These are phyloP conservation scores for Zaprionus camerounensis DNA, from an alignment of 1,140 invertebrate species.

Conservation along the genomic window DNA sequence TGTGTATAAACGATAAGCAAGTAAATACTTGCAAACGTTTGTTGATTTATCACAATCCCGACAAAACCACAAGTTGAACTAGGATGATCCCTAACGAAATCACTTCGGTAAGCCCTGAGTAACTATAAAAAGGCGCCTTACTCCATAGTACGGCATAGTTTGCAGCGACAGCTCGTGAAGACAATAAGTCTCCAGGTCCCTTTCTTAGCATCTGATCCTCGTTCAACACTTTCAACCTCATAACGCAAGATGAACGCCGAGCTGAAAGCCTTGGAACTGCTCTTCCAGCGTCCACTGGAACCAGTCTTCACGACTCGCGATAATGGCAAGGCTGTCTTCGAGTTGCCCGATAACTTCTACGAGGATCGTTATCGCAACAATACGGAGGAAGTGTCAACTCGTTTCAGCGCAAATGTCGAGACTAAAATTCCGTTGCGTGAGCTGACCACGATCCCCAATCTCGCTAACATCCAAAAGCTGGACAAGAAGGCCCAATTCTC, in stretches of 20 bases:
- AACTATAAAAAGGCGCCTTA: slow-evolving; percentile 24
- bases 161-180: slow-evolving; percentile 22
- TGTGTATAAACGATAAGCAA: neutral
- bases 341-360: slow-evolving; percentile 86
- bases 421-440: slow-evolving; percentile 85
- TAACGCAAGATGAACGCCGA: slow-evolving; percentile 56
- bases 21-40: neutral
- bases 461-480: slow-evolving; percentile 60
- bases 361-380: slow-evolving; percentile 73
- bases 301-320: slow-evolving; percentile 88
- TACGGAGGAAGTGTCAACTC: slow-evolving; percentile 84
- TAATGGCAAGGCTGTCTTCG: slow-evolving; percentile 86
- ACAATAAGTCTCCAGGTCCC: neutral
- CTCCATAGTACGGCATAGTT: slow-evolving; percentile 6
- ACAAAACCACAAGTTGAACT: neutral
- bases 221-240: neutral
- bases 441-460: slow-evolving; percentile 78
- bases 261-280: slow-evolving; percentile 84
- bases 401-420: slow-evolving; percentile 85
- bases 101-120: no score
- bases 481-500: slow-evolving; percentile 85
- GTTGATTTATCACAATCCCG: neutral
- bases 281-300: slow-evolving; percentile 88
- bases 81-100: no score
- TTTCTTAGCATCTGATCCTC: neutral